phyloP scores from a whole-genome alignment of 2,888 invertebrate genomes.

The Rhagium mordax region DNA sequence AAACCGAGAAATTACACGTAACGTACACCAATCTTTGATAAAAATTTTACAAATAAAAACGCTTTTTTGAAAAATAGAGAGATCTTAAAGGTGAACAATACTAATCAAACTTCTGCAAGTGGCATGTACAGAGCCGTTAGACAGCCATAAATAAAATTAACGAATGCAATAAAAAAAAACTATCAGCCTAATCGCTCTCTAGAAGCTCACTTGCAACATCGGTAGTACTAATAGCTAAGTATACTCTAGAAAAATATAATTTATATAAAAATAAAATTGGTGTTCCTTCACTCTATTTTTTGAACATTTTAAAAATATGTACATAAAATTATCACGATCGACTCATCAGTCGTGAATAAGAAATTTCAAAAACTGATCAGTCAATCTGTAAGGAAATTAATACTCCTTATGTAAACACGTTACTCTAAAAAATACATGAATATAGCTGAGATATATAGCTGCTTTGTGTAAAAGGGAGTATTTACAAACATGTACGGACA shows the following conservation, averaged over 20 bases:
- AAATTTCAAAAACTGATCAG: not conserved
- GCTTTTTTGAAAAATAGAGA: constrained; percentile 10
- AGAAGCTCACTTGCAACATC: not conserved
- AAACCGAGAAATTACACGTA: not conserved
- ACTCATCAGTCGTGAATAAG: not conserved
- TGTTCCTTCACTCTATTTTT: constrained; percentile 59
- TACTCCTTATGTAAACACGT: not conserved
- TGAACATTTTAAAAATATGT: constrained; percentile 32
- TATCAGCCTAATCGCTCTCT: not conserved
- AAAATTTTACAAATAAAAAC: constrained; percentile 1
- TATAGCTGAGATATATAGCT: constrained; percentile 18
- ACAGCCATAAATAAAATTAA: not conserved
- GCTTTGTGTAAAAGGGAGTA: constrained; percentile 1
- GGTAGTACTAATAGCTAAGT: constrained; percentile 4
- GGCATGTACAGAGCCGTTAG: not conserved
- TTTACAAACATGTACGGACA: constrained; percentile 9
- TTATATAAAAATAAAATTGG: constrained; percentile 66
- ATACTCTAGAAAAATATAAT: constrained; percentile 63
- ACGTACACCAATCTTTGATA: not conserved
- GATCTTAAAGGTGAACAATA: constrained; percentile 44
- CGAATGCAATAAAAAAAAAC: not conserved
- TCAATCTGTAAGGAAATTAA: constrained; percentile 29
- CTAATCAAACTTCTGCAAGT: not conserved
- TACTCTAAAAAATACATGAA: constrained; percentile 1
- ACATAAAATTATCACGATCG: constrained; percentile 11